phyloP scores from a whole-genome alignment of 2,888 invertebrate genomes.

The Limnephilus rhombicus region DNA sequence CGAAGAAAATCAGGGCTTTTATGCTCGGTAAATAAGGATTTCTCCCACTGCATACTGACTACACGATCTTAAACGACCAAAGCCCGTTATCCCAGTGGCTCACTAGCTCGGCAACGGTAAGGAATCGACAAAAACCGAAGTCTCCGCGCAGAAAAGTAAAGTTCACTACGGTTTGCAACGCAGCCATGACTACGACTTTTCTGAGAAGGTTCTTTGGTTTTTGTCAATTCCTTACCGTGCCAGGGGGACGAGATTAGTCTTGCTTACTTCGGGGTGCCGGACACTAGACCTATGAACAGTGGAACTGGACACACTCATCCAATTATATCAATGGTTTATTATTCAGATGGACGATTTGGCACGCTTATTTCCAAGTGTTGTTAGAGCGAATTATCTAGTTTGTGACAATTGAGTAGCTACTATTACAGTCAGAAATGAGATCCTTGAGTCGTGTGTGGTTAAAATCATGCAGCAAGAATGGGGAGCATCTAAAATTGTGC shows the following conservation, averaged over 20 bases:
- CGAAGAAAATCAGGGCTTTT: not conserved
- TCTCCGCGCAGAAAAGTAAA: too few species aligned
- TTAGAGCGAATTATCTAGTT: not conserved
- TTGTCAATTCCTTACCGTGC: too few species aligned
- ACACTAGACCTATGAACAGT: not conserved
- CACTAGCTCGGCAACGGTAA: too few species aligned
- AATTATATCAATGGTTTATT: not conserved
- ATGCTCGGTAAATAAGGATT: slow-evolving; percentile 20
- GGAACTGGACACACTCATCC: not conserved
- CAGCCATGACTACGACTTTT: too few species aligned
- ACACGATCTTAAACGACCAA: not conserved
- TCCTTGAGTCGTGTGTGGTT: not conserved
- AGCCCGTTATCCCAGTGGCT: not conserved
- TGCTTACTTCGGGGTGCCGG: not conserved
- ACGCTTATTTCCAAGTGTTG: not conserved
- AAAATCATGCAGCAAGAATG: not conserved
- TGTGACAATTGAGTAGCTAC: not conserved
- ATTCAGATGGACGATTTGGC: not conserved
- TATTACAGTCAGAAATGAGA: not conserved
- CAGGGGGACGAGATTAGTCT: not conserved
- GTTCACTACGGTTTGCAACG: too few species aligned
- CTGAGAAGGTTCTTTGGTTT: too few species aligned
- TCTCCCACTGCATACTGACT: not conserved
- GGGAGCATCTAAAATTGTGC: not conserved
- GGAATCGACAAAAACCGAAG: too few species aligned